A percentile compares a stretch with the other conserved stretches of the same genome.
These are phyloP conservation scores for Condylostylus longicornis DNA, from an alignment of 1,140 invertebrate species.

Conservation along the genomic window DNA sequence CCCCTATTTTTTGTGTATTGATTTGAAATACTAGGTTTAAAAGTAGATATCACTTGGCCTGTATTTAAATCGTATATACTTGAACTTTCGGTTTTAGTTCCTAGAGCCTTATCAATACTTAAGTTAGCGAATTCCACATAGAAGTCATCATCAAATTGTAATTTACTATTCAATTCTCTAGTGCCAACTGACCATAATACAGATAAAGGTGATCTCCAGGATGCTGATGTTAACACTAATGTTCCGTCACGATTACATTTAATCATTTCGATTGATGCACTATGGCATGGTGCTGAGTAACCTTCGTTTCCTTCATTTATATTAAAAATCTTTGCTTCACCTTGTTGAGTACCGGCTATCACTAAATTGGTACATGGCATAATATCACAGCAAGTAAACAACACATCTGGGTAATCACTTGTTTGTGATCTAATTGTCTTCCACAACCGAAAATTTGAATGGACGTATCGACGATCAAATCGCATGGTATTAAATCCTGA, in stretches of 20 bases:
- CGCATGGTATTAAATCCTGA: conserved; percentile 41
- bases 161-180: conserved; percentile 53
- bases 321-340: conserved; percentile 80
- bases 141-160: conserved; percentile 64
- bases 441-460: conserved; percentile 78
- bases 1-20: conserved; percentile 87
- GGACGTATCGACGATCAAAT: conserved; percentile 66
- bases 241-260: conserved; percentile 49
- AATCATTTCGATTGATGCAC: conserved; percentile 67
- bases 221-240: conserved; percentile 70
- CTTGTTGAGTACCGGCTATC: conserved; percentile 70
- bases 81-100: conserved; percentile 59
- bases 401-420: conserved; percentile 56
- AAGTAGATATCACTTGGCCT: conserved; percentile 51
- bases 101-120: conserved; percentile 69
- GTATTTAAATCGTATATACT: conserved; percentile 83
- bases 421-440: conserved; percentile 58
- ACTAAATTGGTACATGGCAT: conserved; percentile 62
- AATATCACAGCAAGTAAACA: conserved; percentile 56
- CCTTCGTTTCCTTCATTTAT: conserved; percentile 63
- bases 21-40: conserved; percentile 72
- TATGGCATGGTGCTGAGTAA: conserved; percentile 62
- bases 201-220: conserved; percentile 68
- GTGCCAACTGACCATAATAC: conserved; percentile 67
- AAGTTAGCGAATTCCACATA: conserved; percentile 86